Conservation (phyloP, 2,888 invertebrate genomes). For the Microctonus hyperodae region DNA sequence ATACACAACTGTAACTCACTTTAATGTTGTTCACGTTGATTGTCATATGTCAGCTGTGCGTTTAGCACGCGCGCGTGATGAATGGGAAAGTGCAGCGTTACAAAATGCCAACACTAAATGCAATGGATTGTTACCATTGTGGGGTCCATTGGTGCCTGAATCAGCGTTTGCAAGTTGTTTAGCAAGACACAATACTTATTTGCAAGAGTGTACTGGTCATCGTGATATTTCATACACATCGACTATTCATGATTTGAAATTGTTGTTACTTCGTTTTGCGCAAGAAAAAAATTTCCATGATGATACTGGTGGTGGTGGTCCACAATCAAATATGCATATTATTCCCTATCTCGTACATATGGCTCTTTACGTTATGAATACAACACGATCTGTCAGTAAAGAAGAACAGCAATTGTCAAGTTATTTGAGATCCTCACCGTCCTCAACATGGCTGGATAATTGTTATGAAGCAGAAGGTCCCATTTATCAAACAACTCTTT, state of each 20-base stretch:
- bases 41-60: conserved; percentile 97
- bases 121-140: conserved; percentile 94
- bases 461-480: conserved; percentile 92
- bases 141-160: conserved; percentile 95
- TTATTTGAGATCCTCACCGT: conserved; percentile 72
- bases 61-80: conserved; percentile 76
- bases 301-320: conserved; percentile 96
- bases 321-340: conserved; percentile 96
- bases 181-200: conserved; percentile 88
- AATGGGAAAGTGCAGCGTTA: conserved; percentile 97
- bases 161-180: conserved; percentile 93
- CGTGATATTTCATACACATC: conserved; percentile 81
- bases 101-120: conserved; percentile 98
- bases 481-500: conserved; percentile 85
- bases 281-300: conserved; percentile 96
- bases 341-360: conserved; percentile 94
- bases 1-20: conserved; percentile 96
- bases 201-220: conserved; percentile 76
- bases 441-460: conserved; percentile 77
- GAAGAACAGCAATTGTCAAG: conserved; percentile 81
- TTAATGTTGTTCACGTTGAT: conserved; percentile 97
- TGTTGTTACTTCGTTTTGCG: conserved; percentile 87
- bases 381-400: conserved; percentile 78
- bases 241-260: conserved; percentile 92
- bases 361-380: conserved; percentile 92